Base-by-base conservation (phyloP, 1,140 invertebrate species). In the Caerostris darwini region DNA sequence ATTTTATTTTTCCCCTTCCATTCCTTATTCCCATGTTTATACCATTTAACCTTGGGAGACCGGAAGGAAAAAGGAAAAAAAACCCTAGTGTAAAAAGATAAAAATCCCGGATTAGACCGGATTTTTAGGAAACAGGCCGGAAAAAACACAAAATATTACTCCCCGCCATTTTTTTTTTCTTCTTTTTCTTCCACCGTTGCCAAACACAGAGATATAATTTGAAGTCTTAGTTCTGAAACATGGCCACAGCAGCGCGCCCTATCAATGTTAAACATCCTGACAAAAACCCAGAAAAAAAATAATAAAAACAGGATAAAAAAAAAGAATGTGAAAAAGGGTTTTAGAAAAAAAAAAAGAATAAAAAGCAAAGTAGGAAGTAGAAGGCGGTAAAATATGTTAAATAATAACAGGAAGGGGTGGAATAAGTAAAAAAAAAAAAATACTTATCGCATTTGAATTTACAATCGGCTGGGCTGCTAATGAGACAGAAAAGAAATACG, bases 361-460 rank as follows among this genome's bases (percentile, higher is more conserved):
- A 64, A 87, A 64, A 87, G 12, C 61, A 50, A 17, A 61, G 57
- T 14, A 90, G 56, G 61, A 69, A 58, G 53, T 64, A 34, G 64
- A 8, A 71, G 58, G 85, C 14, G 12, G 88, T 69, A 71, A 90
- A 90, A 71, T 90, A 71, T 90, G 88, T 87, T 87, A 64, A 87
- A 87, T 87, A 87, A 87, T 87, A 87, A 58, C 82, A 85, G 19
- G 34, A 12, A 57, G 14, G 56, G 85, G 56, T 34, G 57, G 54
- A 71, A 34, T 34, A 34, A 34, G 34, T 34, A 34, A 34, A 34
- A 34, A 34, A n/a, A n/a, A n/a, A 90, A 90, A 71, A 90, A 90
- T 71, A 90, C 88, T 90, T 90, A 90, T 90, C 88, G 67, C 88
- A 90, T 90, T 90, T 90, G 88, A 90, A 90, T 90, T 90, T 90